Evolutionary conservation across 2,888 invertebrate species (phyloP).

Genomic region (Lutraria lutraria): DNA sequence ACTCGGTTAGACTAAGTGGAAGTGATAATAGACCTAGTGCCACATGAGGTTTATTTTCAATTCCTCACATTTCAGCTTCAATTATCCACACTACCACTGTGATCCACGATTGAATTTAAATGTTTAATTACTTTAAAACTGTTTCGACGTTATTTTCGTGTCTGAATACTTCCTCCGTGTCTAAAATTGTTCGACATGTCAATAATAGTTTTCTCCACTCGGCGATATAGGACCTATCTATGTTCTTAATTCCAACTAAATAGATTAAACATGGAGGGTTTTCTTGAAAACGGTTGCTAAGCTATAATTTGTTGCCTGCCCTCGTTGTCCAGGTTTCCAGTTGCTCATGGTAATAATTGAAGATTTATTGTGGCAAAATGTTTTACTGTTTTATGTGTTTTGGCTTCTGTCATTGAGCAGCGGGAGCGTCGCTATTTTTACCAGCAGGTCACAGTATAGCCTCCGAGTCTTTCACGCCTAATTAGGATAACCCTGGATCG

Average conservation of each 20-base stretch:
- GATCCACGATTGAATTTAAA: constrained; percentile 58
- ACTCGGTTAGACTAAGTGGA: constrained; percentile 41
- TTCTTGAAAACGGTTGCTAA: not conserved
- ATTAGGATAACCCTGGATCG: not conserved
- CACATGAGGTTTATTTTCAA: constrained; percentile 62
- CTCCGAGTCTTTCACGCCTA: not conserved
- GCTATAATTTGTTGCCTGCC: constrained; percentile 11
- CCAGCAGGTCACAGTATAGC: constrained; percentile 6
- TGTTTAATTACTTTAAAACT: constrained; percentile 61
- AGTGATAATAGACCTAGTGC: constrained; percentile 46
- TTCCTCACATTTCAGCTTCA: constrained; percentile 61
- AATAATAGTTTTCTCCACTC: constrained; percentile 29
- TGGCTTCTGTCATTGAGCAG: constrained; percentile 6
- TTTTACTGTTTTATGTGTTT: constrained; percentile 16
- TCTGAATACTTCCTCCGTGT: constrained; percentile 29
- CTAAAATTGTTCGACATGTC: constrained; percentile 35
- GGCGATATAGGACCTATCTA: constrained; percentile 25
- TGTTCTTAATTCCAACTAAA: constrained; percentile 20
- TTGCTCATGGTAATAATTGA: constrained; percentile 18
- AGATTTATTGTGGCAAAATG: constrained; percentile 20
- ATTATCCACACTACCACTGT: constrained; percentile 52
- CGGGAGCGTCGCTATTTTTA: constrained; percentile 16
- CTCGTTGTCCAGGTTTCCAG: constrained; percentile 23
- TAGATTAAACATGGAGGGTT: constrained; percentile 25
- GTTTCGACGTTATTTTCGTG: constrained; percentile 44